Conservation (phyloP, 2,113 vertebrate species). For the Canis aureus region DNA sequence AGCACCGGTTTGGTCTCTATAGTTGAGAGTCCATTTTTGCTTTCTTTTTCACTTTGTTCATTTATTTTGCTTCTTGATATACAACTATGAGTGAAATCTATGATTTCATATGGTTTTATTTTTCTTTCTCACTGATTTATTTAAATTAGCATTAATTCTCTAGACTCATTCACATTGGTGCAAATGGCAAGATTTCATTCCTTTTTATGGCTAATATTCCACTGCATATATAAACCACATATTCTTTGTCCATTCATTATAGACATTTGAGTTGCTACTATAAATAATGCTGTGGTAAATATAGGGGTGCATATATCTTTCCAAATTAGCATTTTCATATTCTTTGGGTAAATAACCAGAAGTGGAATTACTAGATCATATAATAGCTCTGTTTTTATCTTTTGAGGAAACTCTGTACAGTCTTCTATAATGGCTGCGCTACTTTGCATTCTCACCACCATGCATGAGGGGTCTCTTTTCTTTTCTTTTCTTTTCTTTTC, state of each 20-base stretch:
- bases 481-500: too few relatives aligned
- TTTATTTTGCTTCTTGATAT: neutral
- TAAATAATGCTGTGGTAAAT: neutral
- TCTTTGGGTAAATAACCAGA: neutral
- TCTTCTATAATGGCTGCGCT: neutral
- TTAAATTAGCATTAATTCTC: neutral
- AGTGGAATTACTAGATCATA: neutral
- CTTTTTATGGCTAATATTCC: neutral
- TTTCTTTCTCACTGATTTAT: neutral
- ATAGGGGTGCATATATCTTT: neutral
- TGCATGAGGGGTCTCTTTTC: too few relatives aligned
- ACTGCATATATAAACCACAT: neutral
- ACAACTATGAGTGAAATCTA: neutral
- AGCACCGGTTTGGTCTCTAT: neutral
- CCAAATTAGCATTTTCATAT: neutral
- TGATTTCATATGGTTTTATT: neutral
- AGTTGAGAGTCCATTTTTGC: neutral
- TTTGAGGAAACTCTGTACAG: neutral
- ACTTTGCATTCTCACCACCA: neutral
- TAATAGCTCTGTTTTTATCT: neutral
- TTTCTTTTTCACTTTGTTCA: neutral
- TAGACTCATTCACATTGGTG: neutral
- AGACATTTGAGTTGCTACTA: neutral
- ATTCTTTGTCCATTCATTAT: neutral
- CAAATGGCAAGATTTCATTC: neutral